phyloP scores from a whole-genome alignment of 2,888 invertebrate genomes.

The Seira sanloemensis region DNA sequence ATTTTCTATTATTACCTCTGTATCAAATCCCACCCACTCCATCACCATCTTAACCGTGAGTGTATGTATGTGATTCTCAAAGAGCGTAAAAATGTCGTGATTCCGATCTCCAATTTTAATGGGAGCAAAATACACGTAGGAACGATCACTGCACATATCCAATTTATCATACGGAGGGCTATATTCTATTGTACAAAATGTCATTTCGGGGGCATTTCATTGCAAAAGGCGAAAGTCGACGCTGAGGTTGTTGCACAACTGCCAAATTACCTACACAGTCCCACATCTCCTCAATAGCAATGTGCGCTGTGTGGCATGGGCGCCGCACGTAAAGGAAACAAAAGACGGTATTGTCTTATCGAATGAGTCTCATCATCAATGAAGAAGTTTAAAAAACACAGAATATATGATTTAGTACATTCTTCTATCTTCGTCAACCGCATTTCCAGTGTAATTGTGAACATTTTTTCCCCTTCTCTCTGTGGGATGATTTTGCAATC shows the following conservation, averaged over 20 bases:
- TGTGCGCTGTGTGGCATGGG: not conserved
- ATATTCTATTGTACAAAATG: not conserved
- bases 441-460: not conserved
- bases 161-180: not conserved
- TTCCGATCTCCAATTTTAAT: not conserved
- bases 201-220: not conserved
- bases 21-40: not conserved
- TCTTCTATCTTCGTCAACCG: not conserved
- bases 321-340: not conserved
- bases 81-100: not conserved
- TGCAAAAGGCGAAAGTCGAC: not conserved
- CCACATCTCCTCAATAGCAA: not conserved
- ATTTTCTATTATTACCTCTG: not conserved
- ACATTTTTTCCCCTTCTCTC: too few species aligned
- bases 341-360: constrained; percentile 1
- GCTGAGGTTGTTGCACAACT: constrained; percentile 41
- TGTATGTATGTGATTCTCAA: too few species aligned
- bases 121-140: not conserved
- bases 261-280: constrained; percentile 39
- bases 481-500: too few species aligned
- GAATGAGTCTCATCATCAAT: not conserved
- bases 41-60: not conserved
- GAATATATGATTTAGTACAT: not conserved
- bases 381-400: too few species aligned
- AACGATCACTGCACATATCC: constrained; percentile 7